Percentiles rank a stretch among this genome's conserved stretches.
These are phyloP conservation scores for Imbricaverruca yamaguchii DNA, from an alignment of 2,888 invertebrate genomes.

Conservation along the genomic window DNA sequence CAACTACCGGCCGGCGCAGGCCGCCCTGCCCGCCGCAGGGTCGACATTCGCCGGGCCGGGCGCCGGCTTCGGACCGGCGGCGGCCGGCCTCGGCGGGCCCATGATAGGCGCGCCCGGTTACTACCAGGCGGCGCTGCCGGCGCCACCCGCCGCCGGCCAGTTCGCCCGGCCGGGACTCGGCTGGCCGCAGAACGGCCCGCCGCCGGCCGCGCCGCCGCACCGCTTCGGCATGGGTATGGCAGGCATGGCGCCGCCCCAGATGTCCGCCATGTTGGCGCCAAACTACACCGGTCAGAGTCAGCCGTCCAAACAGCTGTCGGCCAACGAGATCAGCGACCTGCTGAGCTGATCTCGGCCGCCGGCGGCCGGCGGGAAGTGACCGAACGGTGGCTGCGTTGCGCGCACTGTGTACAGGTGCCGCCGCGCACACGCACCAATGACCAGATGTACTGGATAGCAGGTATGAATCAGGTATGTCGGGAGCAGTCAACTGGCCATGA, in stretches of 20 bases:
- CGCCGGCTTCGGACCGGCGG: neutral
- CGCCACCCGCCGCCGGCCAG: slow-evolving; percentile 27
- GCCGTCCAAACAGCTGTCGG: slow-evolving; percentile 38
- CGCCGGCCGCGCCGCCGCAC: neutral
- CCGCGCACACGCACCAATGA: neutral
- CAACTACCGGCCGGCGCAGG: neutral
- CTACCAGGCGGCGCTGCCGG: slow-evolving; percentile 30
- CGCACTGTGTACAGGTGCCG: neutral
- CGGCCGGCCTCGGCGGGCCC: slow-evolving; percentile 23
- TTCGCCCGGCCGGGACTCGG: neutral
- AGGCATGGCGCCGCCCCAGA: no score
- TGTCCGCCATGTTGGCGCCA: neutral
- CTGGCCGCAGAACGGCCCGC: neutral
- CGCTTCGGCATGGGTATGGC: no score
- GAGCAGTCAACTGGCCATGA: neutral
- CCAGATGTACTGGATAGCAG: neutral
- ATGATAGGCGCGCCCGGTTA: slow-evolving; percentile 20
- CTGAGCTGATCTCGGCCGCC: slow-evolving; percentile 35
- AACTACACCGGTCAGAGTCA: neutral
- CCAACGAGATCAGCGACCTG: slow-evolving; percentile 40
- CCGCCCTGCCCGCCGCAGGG: slow-evolving; percentile 25
- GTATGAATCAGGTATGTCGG: neutral
- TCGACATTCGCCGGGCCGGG: slow-evolving; percentile 18
- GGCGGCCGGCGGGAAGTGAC: neutral
- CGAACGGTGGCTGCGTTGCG: neutral